A percentile compares a stretch with the other conserved stretches of the same genome.
Evolutionary conservation across 2,113 vertebrate genomes (phyloP).

Genomic region (Pipra filicauda): DNA sequence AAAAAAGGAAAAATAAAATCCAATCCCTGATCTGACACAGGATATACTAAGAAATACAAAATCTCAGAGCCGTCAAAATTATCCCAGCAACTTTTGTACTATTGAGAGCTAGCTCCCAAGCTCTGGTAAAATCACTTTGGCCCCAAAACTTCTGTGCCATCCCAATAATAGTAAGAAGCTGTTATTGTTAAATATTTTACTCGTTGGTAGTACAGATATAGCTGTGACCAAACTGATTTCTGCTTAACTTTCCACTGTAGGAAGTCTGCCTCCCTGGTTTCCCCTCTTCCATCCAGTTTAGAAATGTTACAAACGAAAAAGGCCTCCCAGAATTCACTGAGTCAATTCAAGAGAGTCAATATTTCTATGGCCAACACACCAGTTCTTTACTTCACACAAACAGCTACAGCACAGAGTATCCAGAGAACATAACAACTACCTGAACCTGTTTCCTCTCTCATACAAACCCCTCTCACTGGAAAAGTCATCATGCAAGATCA

Average conservation of each 20-base stretch:
- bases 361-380: neutral
- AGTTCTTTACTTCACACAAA: neutral
- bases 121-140: neutral
- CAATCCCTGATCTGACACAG: constrained; percentile 13
- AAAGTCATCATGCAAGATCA: neutral
- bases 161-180: neutral
- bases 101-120: neutral
- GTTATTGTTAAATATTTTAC: neutral
- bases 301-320: neutral
- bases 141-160: neutral
- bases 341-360: neutral
- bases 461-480: neutral
- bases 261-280: neutral
- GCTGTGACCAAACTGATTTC: neutral
- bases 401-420: neutral
- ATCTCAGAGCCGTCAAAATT: constrained; percentile 22
- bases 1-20: constrained; percentile 1
- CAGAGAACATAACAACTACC: neutral
- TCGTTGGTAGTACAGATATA: neutral
- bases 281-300: neutral
- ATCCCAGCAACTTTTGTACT: neutral
- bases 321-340: neutral
- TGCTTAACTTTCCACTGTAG: neutral
- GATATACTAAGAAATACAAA: constrained; percentile 6
- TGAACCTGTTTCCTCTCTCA: neutral